Evolutionary conservation across 1,140 invertebrate genomes (phyloP).

Genomic region (Magallana gigas): DNA sequence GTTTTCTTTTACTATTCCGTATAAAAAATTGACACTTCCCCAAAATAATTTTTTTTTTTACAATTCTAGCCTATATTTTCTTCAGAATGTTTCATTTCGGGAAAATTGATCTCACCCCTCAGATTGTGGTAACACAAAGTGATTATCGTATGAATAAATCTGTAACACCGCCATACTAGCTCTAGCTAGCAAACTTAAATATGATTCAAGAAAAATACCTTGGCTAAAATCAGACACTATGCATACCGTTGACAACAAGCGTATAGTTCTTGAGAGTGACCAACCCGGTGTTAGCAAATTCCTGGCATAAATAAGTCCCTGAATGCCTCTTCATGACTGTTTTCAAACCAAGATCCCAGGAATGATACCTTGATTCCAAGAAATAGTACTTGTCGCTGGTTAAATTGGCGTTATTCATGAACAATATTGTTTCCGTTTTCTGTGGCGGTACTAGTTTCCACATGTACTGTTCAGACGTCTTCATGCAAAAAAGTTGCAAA

Average conservation of each 20-base stretch:
- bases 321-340: neutral
- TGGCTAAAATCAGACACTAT: neutral
- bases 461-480: neutral
- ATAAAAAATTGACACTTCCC: too few species aligned
- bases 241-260: neutral
- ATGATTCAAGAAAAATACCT: too few species aligned
- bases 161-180: too few species aligned
- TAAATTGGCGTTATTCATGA: neutral
- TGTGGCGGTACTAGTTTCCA: neutral
- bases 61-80: too few species aligned
- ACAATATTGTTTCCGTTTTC: neutral
- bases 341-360: neutral
- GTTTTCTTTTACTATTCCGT: too few species aligned
- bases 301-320: neutral
- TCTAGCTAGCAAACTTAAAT: too few species aligned
- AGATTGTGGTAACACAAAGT: too few species aligned
- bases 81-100: too few species aligned
- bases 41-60: too few species aligned
- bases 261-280: neutral
- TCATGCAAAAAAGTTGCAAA: neutral
- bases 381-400: neutral
- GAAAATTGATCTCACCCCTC: too few species aligned
- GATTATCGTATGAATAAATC: too few species aligned
- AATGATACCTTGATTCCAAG: neutral
- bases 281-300: neutral